Base-by-base conservation (phyloP, 2,113 vertebrate genomes). In the Sinocyclocheilus rhinocerous region DNA sequence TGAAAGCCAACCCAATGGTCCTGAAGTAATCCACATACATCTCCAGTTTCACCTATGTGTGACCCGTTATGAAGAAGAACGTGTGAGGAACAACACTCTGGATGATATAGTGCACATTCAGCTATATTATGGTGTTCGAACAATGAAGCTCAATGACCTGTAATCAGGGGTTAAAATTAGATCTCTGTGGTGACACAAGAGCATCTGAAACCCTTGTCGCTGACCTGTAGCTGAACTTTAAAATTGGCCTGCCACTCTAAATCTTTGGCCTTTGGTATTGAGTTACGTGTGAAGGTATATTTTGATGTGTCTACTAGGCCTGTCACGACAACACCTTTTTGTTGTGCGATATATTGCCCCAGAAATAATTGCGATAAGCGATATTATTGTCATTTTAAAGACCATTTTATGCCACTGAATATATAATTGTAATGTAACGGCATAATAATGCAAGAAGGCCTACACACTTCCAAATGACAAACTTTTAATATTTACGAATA, bases 21-120 rank as follows among this genome's bases (percentile, higher is more conserved):
- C 15, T 84, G 85, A 96, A 88, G 91, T 96, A 96, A 75, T 90
- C 91, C 87, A 91, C 81, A 48, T 93, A 95, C 89, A 92, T 82
- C 7, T 91, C 50, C 18, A 90, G 52, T 52, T 91, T 88, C 61
- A 96, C 95, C 96, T 97, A 76, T 0, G 86, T 0, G 86, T 52
- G 52, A 57, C 55, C 63, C 18, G 29, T 52, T 3, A 48, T 26
- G 36, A 15, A 75, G 48, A 15, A 75, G 48, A 77, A 29, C 1
- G n/a, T 76, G 24, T 65, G 29, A 61, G 61, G 57, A 83, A 33
- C n/a, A 33, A 10, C 8, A 33, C 15, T 65, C 2, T 52, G 15
- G 26, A 76, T 59, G 20, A 57, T 70, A 11, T 6, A 69, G 48
- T 63, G 69, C 24, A 55, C 9, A 1, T 11, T 29, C 4, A 36